phyloP scores from a whole-genome alignment of 2,113 vertebrate species.

The Toxostoma redivivum region DNA sequence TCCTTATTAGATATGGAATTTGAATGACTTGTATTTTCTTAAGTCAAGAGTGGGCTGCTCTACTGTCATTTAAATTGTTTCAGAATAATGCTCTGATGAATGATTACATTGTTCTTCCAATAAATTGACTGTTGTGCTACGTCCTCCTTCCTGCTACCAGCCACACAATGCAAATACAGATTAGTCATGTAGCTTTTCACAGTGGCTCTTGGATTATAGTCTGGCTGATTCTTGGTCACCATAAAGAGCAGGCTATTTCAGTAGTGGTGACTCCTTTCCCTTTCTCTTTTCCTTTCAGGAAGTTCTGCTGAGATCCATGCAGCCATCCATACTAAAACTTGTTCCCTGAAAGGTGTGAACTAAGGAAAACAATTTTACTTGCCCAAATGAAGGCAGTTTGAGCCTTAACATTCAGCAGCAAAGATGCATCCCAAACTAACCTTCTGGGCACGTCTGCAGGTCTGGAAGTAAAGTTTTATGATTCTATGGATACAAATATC shows the following conservation, averaged over 20 bases:
- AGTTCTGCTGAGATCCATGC: not conserved
- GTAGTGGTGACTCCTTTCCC: not conserved
- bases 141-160: slow-evolving; percentile 25
- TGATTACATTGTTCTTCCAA: slow-evolving; percentile 26
- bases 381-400: not conserved
- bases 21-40: slow-evolving; percentile 12
- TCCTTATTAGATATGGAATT: not conserved
- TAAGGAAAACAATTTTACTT: not conserved
- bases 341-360: not conserved
- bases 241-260: not conserved
- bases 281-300: not conserved
- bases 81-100: slow-evolving; percentile 32
- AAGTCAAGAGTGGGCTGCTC: not conserved
- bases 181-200: slow-evolving; percentile 15
- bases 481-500: not conserved
- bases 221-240: not conserved
- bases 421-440: not conserved
- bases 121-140: slow-evolving; percentile 46
- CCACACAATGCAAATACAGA: slow-evolving; percentile 41
- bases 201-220: not conserved
- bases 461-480: not conserved
- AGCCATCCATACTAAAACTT: not conserved
- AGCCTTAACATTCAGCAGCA: not conserved
- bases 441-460: not conserved
- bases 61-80: not conserved